Evolutionary conservation across 2,888 invertebrate species (phyloP).

Genomic region (Heliconius aoede): DNA sequence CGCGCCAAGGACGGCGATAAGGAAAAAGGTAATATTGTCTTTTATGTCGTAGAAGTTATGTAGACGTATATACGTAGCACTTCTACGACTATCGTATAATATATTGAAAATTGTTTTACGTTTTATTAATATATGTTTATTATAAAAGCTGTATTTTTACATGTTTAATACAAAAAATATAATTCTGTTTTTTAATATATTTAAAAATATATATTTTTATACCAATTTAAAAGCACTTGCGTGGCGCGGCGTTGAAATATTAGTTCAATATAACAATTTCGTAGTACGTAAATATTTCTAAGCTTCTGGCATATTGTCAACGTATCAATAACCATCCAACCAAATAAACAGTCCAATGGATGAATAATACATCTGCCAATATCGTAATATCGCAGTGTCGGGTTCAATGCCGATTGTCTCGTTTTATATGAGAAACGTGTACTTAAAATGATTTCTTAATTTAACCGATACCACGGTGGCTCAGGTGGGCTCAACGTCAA

Average conservation of each 20-base stretch:
- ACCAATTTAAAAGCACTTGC: too few species aligned
- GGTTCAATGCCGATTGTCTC: conserved; percentile 40
- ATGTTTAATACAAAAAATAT: too few species aligned
- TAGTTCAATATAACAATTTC: conserved; percentile 6
- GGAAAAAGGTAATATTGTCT: conserved; percentile 83
- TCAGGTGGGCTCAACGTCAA: too few species aligned
- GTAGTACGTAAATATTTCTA: conserved; percentile 23
- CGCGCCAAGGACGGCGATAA: conserved; percentile 87
- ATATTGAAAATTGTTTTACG: too few species aligned
- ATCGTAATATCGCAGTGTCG: conserved; percentile 39
- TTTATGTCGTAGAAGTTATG: too few species aligned
- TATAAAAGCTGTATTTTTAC: too few species aligned
- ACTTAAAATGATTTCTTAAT: neutral
- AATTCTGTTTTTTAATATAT: too few species aligned
- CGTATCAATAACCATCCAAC: conserved; percentile 25
- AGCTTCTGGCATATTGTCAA: conserved; percentile 41
- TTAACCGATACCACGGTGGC: too few species aligned
- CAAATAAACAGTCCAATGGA: conserved; percentile 21
- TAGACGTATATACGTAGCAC: too few species aligned
- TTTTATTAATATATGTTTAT: too few species aligned
- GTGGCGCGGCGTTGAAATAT: neutral
- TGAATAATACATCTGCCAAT: conserved; percentile 42
- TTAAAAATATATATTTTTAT: too few species aligned
- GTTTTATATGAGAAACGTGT: neutral
- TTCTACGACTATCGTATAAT: neutral